Evolutionary conservation across 2,113 vertebrate species (phyloP), one percentile per base, ranked within the genome.

Genomic region (Poecile atricapillus): DNA sequence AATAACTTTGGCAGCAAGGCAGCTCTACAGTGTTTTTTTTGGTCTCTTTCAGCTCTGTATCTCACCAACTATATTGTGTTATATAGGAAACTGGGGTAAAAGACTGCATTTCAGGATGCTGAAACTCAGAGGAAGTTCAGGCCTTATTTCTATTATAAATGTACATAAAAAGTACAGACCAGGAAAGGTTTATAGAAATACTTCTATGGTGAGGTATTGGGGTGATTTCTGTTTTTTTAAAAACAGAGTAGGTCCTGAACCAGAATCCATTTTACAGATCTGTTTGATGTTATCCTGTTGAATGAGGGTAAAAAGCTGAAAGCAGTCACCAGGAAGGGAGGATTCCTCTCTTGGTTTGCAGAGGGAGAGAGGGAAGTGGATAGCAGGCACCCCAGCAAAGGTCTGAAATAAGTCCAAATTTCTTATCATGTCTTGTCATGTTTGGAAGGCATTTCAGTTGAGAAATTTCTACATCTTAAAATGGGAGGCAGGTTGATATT

Each of bases 1-100:
- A 86, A 84, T 62, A 70, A 65, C 27, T 60, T 89, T 92, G 92
- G 86, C 90, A 94, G 70, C 83, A 50, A 79, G 28, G 43, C 67
- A 83, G 59, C 25, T 64, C 15, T 83, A 56, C 35, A 41, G 47
- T 86, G 84, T 91, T 92, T 96, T 53, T 84, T 95, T 92, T 90
- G 11, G n/a, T 75, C 64, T 81, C 56, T 69, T 71, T 83, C 43
- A 63, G 37, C 50, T 89, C 87, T 75, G 63, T 58, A 92, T 77
- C 70, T 95, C 31, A 65, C 53, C 16, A 83, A 4, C 68, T 88
- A 46, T 49, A 94, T 94, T 96, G 90, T 95, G n/a, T 63, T 89
- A 49, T 68, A 33, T 93, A 93, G 87, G 84, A 94, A 89, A 83
- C 30, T 41, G 39, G 25, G 16, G 5, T 71, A 84, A 85, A 30